Base-by-base conservation (phyloP, 2,797 vertebrate genomes). In the Silurus lanzhouensis region DNA sequence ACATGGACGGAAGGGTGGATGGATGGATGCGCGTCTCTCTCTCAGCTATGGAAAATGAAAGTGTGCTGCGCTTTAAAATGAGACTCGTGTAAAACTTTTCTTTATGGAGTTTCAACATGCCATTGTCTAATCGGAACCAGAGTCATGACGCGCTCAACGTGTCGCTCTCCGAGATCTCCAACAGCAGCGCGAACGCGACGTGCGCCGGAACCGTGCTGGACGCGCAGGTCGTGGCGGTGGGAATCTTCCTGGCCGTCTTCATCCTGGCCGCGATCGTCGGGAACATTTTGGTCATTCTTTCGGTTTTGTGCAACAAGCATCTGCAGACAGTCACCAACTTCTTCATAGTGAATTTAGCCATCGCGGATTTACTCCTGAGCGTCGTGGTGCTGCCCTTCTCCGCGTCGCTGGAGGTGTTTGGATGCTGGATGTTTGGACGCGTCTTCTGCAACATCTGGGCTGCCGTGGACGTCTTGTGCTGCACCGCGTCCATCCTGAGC, bases 401-500 rank as follows among this genome's bases (percentile, higher is more conserved):
- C 0, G 98, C 98, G 48, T 97, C 97, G 12, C 92, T 99, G 90
- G 98, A 99, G 93, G 97, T 99, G 0, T 17, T 99, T 84, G 98
- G 97, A 57, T 97, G 97, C 93, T 99, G 98, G 98, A 95, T 95
- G 90, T 99, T 99, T 0, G 98, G 98, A 2, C 94, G 98, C 79
- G 94, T 97, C 68, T 99, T 99, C 94, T 99, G 98, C 87, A 97
- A 99, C 94, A 96, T 99, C 91, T 99, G 98, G 98, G 98, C 98
- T 3, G 98, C 98, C 0, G 98, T 99, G 94, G 98, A 99, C n/a
- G 98, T 99, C 88, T 94, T 99, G 46, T 99, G 98, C 91, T 99
- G 98, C 94, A 99, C 98, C 0, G 98, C 98, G 15, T 99, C 98
- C 91, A 99, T 99, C 92, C 97, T 99, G 93, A 99, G 98, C 93